phyloP scores from a whole-genome alignment of 53 echinoderm and acorn worm genomes.

The Zoroaster sp. region DNA sequence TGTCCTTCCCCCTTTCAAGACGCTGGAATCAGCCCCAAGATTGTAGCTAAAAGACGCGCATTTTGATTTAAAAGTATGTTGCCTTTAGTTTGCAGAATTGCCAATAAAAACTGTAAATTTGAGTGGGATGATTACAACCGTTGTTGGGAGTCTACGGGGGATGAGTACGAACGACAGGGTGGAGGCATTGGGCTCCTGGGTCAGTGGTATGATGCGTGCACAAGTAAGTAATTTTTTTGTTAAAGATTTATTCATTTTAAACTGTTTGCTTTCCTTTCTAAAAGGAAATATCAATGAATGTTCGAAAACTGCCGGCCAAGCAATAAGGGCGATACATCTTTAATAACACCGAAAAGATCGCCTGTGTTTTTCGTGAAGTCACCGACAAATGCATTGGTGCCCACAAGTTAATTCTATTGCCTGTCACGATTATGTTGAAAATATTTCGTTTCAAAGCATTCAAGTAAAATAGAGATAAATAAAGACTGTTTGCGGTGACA shows the following conservation, averaged over 20 bases:
- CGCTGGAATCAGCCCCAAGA: not conserved
- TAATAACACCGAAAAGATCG: too few species aligned
- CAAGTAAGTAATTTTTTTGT: not conserved
- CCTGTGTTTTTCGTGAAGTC: too few species aligned
- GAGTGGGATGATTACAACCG: not conserved
- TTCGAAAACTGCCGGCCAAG: too few species aligned
- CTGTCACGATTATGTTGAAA: too few species aligned
- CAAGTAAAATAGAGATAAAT: too few species aligned
- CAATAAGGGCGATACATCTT: too few species aligned
- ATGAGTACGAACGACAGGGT: not conserved
- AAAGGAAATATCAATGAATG: not conserved
- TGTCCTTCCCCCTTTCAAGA: not conserved
- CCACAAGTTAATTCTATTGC: too few species aligned
- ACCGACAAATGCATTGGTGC: too few species aligned
- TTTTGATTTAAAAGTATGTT: not conserved
- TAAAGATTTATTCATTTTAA: not conserved
- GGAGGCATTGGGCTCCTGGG: not conserved
- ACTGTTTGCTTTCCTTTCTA: too few species aligned
- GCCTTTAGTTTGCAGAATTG: not conserved
- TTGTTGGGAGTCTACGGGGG: not conserved
- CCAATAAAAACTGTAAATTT: not conserved
- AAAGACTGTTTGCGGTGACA: too few species aligned
- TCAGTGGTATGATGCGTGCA: not conserved
- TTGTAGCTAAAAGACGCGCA: not conserved
- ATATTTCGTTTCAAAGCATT: too few species aligned